These are phyloP conservation scores for Rhingia rostrata DNA, from an alignment of 2,888 invertebrate genomes.

Conservation along the genomic window DNA sequence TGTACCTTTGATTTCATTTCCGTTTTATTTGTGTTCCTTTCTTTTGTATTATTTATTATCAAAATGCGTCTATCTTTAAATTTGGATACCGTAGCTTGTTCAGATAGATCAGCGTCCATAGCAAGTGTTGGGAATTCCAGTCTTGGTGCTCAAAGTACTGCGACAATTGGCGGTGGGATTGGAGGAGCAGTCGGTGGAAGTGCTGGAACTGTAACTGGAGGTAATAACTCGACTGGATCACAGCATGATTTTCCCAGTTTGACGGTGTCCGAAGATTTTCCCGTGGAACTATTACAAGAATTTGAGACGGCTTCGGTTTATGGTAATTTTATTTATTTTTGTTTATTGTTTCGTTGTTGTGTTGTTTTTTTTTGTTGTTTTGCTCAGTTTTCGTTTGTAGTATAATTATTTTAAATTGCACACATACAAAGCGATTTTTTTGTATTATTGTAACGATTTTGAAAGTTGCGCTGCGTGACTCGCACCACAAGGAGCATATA, in stretches of 20 bases:
- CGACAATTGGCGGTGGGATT: constrained; percentile 78
- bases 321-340: constrained; percentile 79
- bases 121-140: constrained; percentile 82
- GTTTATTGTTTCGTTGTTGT: constrained; percentile 35
- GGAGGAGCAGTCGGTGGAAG: constrained; percentile 74
- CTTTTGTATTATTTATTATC: constrained; percentile 49
- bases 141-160: constrained; percentile 81
- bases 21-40: constrained; percentile 41
- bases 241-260: constrained; percentile 84
- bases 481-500: too few relatives aligned
- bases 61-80: constrained; percentile 57
- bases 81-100: constrained; percentile 79
- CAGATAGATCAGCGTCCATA: constrained; percentile 82
- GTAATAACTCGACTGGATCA: constrained; percentile 76
- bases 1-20: constrained; percentile 47
- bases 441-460: background rate
- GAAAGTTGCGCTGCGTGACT: too few relatives aligned
- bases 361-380: constrained; percentile 35
- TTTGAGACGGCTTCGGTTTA: constrained; percentile 82
- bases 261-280: constrained; percentile 82
- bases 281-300: constrained; percentile 82
- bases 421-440: constrained; percentile 32
- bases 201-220: constrained; percentile 64
- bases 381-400: constrained; percentile 14
- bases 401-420: constrained; percentile 50